Percentiles rank a stretch among this genome's conserved stretches.
Conservation (phyloP, 2,113 vertebrate genomes). For the Acanthisitta chloris region DNA sequence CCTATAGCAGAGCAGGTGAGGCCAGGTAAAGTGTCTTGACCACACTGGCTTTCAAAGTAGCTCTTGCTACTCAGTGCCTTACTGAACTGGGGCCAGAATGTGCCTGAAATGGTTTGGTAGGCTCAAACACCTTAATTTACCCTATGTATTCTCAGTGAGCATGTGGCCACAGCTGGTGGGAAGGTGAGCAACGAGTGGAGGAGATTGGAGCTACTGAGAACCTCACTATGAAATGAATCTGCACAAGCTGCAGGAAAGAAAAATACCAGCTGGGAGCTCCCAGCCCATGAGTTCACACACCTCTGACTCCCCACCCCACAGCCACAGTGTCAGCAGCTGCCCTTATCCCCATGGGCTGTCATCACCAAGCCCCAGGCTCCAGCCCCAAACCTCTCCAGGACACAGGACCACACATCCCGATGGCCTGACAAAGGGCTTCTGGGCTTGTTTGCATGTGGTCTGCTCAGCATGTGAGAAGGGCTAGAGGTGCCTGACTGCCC, state of each 20-base stretch:
- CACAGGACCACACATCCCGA: neutral
- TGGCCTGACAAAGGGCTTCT: neutral
- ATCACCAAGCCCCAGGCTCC: neutral
- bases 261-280: neutral
- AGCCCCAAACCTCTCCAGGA: neutral
- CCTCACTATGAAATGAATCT: neutral
- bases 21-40: neutral
- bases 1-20: neutral
- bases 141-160: neutral
- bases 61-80: neutral
- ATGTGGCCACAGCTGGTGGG: fast-evolving
- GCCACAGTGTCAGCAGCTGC: neutral
- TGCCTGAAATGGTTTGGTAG: neutral
- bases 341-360: neutral
- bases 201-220: neutral
- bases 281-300: neutral
- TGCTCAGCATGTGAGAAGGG: neutral
- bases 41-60: neutral
- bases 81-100: neutral
- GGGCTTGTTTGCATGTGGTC: neutral
- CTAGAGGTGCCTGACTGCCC: fast-evolving
- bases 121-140: neutral
- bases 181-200: neutral
- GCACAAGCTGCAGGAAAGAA: neutral
- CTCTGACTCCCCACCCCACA: neutral